Evolutionary conservation across 2,888 invertebrate genomes (phyloP), one percentile per base, ranked within the genome.

Genomic region (Pheosia gnoma): DNA sequence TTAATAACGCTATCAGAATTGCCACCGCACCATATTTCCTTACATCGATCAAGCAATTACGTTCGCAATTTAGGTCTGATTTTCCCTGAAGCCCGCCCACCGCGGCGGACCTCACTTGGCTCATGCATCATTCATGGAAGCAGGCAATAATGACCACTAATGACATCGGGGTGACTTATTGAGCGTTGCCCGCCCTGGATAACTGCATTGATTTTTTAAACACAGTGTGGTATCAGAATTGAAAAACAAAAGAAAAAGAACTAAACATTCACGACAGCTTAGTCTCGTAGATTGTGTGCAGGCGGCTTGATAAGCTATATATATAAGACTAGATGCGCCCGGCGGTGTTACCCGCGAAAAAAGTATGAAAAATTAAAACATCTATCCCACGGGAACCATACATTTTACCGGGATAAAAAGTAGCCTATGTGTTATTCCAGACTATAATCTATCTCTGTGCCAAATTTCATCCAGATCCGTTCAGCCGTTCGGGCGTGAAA

Each of bases 51-150:
- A 67, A 66, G 73, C 81, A 86, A 88, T 88, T 86, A 87, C 78
- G 74, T 63, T 70, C 75, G 75, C 80, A 83, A 83, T 83, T 85
- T 84, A 81, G 79, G 80, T 74, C 76, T 80, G 74, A 86, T 86
- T 88, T 87, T 79, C 84, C 71, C 75, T 86, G 57, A 86, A 87
- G 84, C 64, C 82, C 83, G 80, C 83, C 82, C 82, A 82, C 76
- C 70, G 76, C 70, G 70, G 71, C 77, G 82, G 84, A 87, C 85
- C 85, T 84, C 84, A 80, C 83, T 85, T 86, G 75, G 61, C 83
- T 89, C 89, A 90, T 90, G 84, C 84, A 85, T 87, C 82, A 91
- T 91, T 87, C 88, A 90, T 63, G 81, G 78, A 63, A 72, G 78
- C 76, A 77, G 67, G 81, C 82, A 82, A 90, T 88, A 89, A 87